phyloP scores from a whole-genome alignment of 2,888 invertebrate species.

The Himalopsyche tibetana region DNA sequence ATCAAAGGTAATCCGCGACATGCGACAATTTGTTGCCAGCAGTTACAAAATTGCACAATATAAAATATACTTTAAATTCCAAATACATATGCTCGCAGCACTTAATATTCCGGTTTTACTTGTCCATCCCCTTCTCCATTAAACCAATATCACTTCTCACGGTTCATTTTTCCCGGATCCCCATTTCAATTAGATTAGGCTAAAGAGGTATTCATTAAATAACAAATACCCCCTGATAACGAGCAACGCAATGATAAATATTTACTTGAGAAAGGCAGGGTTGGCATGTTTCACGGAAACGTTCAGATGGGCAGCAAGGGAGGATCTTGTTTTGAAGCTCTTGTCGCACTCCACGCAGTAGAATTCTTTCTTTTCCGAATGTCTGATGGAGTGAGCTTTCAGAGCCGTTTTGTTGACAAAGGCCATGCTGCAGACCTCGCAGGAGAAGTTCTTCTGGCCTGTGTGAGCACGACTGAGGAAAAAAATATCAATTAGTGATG shows the following conservation, averaged over 20 bases:
- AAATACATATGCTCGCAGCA: no score
- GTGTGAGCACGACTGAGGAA: slow-evolving; percentile 46
- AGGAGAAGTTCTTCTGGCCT: slow-evolving; percentile 44
- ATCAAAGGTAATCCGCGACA: no score
- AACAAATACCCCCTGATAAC: no score
- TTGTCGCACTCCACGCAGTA: slow-evolving; percentile 41
- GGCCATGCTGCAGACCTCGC: slow-evolving; percentile 39
- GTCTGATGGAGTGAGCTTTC: not conserved
- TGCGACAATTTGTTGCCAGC: no score
- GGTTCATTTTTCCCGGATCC: no score
- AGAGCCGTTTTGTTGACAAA: slow-evolving; percentile 28
- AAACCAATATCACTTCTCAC: no score
- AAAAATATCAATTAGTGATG: not conserved
- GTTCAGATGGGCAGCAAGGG: slow-evolving; percentile 4
- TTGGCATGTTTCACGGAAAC: slow-evolving; percentile 32
- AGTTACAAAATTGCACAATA: no score
- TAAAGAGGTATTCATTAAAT: no score
- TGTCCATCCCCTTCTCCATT: no score
- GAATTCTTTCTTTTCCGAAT: slow-evolving; percentile 38
- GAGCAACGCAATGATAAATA: not conserved
- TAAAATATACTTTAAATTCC: no score
- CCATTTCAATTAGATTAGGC: no score
- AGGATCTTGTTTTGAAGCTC: slow-evolving; percentile 6
- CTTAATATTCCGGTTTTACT: no score
- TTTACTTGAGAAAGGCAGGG: slow-evolving; percentile 41